Evolutionary conservation across 2,113 vertebrate species (phyloP).

Genomic region (Hiodon alosoides): DNA sequence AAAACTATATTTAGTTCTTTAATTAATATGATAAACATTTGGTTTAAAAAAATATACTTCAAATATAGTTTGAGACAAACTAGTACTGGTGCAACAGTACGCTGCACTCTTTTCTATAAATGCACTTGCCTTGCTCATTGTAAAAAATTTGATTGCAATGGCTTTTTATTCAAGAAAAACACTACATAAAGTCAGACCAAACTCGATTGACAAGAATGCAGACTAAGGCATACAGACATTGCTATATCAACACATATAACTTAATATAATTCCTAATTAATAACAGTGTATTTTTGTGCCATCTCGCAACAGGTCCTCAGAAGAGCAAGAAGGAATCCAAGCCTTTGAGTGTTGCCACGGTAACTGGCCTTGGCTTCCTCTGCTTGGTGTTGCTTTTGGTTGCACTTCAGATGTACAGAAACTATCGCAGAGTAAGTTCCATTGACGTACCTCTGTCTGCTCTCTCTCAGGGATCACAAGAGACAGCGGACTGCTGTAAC

Average conservation of each 20-base stretch:
- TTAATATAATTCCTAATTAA: not conserved
- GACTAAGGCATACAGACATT: no score
- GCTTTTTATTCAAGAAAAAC: no score
- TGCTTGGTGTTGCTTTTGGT: constrained; percentile 52
- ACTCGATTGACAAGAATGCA: no score
- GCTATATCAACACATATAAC: not conserved
- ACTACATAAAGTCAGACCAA: no score
- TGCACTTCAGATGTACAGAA: constrained; percentile 56
- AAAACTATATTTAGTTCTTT: no score
- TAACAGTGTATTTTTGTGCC: not conserved
- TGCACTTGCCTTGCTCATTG: not conserved
- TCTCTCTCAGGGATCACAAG: not conserved
- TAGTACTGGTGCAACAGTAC: no score
- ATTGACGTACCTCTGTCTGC: not conserved
- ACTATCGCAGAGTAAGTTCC: constrained; percentile 55
- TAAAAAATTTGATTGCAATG: not conserved
- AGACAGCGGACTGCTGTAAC: not conserved
- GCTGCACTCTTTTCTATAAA: not conserved
- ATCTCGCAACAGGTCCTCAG: constrained; percentile 38
- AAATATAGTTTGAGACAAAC: no score
- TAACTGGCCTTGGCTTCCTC: constrained; percentile 46
- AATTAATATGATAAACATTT: no score
- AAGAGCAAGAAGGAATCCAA: constrained; percentile 22
- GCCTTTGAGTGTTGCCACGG: not conserved
- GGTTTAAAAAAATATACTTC: no score